Evolutionary conservation across 2,888 invertebrate species (phyloP).

Genomic region (Ophonus ardosiacus): DNA sequence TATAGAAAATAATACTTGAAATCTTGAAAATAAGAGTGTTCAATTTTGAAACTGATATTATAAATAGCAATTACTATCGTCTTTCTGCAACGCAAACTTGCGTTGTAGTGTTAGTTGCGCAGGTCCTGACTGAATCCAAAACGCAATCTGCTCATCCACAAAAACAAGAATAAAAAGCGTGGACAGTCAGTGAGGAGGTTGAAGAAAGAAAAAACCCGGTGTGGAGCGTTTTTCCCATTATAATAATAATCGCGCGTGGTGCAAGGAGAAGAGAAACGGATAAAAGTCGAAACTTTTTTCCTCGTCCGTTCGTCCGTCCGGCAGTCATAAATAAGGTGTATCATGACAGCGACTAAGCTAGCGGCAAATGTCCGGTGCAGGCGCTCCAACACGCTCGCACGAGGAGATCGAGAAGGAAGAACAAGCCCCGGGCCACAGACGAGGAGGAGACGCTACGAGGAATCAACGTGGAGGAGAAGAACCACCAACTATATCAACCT

Average conservation of each 20-base stretch:
- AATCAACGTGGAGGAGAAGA: not conserved
- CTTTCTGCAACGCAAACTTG: too few species aligned
- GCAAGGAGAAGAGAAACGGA: slow-evolving; percentile 41
- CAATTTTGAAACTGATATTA: too few species aligned
- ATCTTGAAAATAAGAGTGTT: too few species aligned
- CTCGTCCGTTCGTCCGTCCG: slow-evolving; percentile 59
- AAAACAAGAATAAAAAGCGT: slow-evolving; percentile 32
- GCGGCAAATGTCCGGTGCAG: slow-evolving; percentile 61
- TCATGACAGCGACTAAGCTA: slow-evolving; percentile 63
- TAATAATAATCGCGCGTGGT: slow-evolving; percentile 49
- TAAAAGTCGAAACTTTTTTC: slow-evolving; percentile 62
- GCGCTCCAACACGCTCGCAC: slow-evolving; percentile 31
- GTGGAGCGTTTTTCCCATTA: slow-evolving; percentile 45
- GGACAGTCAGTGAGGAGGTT: slow-evolving; percentile 28
- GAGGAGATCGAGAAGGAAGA: not conserved
- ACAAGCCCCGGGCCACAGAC: too few species aligned
- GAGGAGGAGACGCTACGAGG: not conserved
- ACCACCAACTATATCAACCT: too few species aligned
- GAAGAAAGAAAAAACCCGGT: slow-evolving; percentile 30
- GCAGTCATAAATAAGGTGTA: slow-evolving; percentile 61
- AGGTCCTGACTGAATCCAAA: slow-evolving; percentile 8
- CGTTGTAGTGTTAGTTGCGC: not conserved
- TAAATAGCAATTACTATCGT: too few species aligned
- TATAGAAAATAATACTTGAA: too few species aligned
- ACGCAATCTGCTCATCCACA: slow-evolving; percentile 33